phyloP scores from a whole-genome alignment of 2,888 invertebrate genomes.

The Bembecia ichneumoniformis region DNA sequence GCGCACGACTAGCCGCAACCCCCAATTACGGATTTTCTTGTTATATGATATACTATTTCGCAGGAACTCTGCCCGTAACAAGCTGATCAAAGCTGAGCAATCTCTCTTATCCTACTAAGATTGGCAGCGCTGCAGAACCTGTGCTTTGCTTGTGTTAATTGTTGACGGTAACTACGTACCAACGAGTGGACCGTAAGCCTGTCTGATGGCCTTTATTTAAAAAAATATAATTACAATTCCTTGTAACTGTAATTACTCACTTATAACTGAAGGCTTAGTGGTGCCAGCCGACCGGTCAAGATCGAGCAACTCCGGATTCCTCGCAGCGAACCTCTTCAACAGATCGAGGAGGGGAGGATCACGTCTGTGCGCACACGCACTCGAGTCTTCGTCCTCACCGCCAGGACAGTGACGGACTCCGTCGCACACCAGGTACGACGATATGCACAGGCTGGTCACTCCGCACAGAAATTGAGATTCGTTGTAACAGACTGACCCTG shows the following conservation, averaged over 20 bases:
- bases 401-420: constrained; percentile 78
- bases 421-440: constrained; percentile 77
- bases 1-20: too few relatives aligned
- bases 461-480: constrained; percentile 57
- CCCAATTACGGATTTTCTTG: too few relatives aligned
- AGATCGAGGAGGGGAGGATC: constrained; percentile 58
- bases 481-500: constrained; percentile 55
- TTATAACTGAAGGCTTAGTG: constrained; percentile 63
- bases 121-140: too few relatives aligned
- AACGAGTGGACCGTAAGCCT: too few relatives aligned
- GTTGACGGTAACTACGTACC: too few relatives aligned
- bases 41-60: too few relatives aligned
- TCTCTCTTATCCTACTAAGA: too few relatives aligned
- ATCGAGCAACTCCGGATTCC: constrained; percentile 57
- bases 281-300: constrained; percentile 50
- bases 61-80: too few relatives aligned
- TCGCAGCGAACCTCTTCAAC: constrained; percentile 51
- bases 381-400: constrained; percentile 71
- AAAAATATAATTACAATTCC: too few relatives aligned
- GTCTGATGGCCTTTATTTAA: too few relatives aligned
- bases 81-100: too few relatives aligned
- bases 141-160: too few relatives aligned
- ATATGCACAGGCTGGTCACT: constrained; percentile 71
- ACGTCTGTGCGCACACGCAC: constrained; percentile 45
- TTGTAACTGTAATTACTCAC: constrained; percentile 28